Conservation (phyloP, 2,113 vertebrate species). For the Hippocampus guttulatus region DNA sequence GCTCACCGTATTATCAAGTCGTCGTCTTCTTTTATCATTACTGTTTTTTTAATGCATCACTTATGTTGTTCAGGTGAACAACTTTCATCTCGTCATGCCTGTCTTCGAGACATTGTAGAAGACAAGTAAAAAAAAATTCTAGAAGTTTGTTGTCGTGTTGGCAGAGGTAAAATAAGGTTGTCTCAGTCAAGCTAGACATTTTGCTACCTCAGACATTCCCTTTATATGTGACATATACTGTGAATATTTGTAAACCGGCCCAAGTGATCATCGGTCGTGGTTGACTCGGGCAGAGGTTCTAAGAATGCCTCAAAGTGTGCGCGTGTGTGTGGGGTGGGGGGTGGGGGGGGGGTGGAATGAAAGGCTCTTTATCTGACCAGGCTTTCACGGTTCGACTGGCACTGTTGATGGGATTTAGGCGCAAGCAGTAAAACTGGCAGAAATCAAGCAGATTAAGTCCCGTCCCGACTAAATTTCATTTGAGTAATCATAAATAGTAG, state of each 20-base stretch:
- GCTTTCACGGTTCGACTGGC: constrained; percentile 36
- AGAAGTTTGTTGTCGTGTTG: constrained; percentile 53
- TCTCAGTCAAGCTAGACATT: constrained; percentile 16
- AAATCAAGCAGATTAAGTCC: neutral
- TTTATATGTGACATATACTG: neutral
- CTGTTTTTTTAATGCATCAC: neutral
- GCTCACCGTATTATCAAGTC: neutral
- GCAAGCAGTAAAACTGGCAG: no score
- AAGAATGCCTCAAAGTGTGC: neutral
- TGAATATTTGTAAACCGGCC: neutral
- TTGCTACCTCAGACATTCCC: no score
- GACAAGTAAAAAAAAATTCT: constrained; percentile 10
- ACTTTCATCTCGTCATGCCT: neutral
- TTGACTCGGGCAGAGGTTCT: neutral
- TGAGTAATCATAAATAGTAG: no score
- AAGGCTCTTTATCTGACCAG: constrained; percentile 40
- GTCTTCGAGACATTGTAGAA: neutral
- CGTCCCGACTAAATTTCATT: neutral
- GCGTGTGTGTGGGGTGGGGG: neutral
- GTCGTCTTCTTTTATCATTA: neutral
- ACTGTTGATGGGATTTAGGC: neutral
- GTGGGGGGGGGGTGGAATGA: constrained; percentile 43
- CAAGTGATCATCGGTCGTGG: neutral
- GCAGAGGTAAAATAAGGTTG: constrained; percentile 43
- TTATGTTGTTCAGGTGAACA: neutral